Conservation (phyloP, 2,888 invertebrate genomes). For the Spilosoma lubricipeda region DNA sequence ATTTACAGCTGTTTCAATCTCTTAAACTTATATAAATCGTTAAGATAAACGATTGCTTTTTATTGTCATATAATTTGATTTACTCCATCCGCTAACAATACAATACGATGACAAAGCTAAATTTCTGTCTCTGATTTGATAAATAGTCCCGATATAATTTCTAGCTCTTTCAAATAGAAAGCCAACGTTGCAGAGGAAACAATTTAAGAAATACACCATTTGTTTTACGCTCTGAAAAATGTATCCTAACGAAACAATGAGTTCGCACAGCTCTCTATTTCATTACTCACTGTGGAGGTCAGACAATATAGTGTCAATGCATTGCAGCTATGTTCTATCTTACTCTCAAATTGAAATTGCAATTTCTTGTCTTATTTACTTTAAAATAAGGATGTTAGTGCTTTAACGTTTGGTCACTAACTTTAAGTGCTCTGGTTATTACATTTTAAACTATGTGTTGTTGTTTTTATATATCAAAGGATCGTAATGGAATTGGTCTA, state of each 20-base stretch:
- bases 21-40: too few relatives aligned
- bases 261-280: slow-evolving; percentile 22
- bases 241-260: slow-evolving; percentile 11
- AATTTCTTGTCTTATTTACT: not conserved
- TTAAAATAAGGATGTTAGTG: not conserved
- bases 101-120: not conserved
- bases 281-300: slow-evolving; percentile 29
- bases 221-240: slow-evolving; percentile 12
- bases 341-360: slow-evolving; percentile 10
- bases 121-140: not conserved
- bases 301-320: slow-evolving; percentile 6
- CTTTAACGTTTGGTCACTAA: not conserved
- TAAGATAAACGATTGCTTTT: too few relatives aligned
- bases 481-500: too few relatives aligned
- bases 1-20: too few relatives aligned
- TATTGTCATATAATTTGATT: not conserved
- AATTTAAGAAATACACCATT: slow-evolving; percentile 4
- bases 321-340: slow-evolving; percentile 19
- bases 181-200: not conserved
- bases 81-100: not conserved
- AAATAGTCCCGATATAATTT: slow-evolving; percentile 1
- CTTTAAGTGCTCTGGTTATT: not conserved
- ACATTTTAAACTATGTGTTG: too few relatives aligned
- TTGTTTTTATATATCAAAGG: too few relatives aligned
- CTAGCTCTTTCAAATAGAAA: not conserved